These are phyloP conservation scores for Cryptoblepharus egeriae DNA, from an alignment of 2,797 vertebrate genomes.

Conservation along the genomic window DNA sequence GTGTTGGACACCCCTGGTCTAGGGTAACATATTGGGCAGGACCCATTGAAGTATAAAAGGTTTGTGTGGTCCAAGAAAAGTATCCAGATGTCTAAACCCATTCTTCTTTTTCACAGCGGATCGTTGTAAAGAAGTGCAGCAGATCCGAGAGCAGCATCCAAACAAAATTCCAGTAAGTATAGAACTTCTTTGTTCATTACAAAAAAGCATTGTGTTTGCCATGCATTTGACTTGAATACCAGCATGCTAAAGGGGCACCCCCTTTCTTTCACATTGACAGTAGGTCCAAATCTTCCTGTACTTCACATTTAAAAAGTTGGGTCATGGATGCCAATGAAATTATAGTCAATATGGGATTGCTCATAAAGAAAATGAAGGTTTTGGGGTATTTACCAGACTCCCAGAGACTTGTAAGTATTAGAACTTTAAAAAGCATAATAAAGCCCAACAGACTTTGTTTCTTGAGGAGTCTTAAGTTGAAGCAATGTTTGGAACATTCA, in stretches of 20 bases:
- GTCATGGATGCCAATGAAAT: too few species aligned
- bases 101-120: conserved; percentile 82
- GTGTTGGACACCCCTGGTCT: too few species aligned
- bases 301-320: background rate
- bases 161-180: conserved; percentile 98
- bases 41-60: background rate
- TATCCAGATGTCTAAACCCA: background rate
- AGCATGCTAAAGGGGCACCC: background rate
- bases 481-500: too few species aligned
- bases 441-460: too few species aligned
- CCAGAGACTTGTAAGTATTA: too few species aligned
- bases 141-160: conserved; percentile 97
- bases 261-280: background rate
- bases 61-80: background rate
- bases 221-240: background rate
- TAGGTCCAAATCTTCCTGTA: background rate
- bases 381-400: too few species aligned
- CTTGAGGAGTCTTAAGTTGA: too few species aligned
- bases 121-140: conserved; percentile 97
- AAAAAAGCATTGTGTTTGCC: background rate
- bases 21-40: too few species aligned
- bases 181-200: fast-evolving
- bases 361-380: too few species aligned
- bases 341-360: too few species aligned
- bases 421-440: too few species aligned